Conservation (phyloP, 2,888 invertebrate species). For the Caenorhabditis sp. region DNA sequence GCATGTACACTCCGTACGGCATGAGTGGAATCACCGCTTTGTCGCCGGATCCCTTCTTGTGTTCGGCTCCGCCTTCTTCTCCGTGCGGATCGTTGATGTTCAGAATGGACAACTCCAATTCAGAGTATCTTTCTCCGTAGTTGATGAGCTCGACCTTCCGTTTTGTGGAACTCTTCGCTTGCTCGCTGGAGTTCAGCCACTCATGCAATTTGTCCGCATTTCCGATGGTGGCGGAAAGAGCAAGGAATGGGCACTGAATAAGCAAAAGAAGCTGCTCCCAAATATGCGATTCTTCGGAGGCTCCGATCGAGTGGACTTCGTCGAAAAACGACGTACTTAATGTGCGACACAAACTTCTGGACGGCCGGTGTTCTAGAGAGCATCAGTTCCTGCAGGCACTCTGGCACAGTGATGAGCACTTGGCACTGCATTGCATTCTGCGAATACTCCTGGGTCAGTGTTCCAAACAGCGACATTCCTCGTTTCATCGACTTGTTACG, state of each 20-base stretch:
- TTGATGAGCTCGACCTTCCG: conserved; percentile 69
- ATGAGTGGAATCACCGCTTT: conserved; percentile 64
- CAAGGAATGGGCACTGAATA: conserved; percentile 78
- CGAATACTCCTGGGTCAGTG: conserved; percentile 72
- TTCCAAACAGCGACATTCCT: conserved; percentile 79
- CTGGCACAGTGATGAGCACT: conserved; percentile 77
- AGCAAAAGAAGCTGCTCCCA: conserved; percentile 78
- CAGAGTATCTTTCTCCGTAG: conserved; percentile 77
- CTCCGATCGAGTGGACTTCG: conserved; percentile 78
- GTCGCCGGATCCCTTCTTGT: conserved; percentile 36
- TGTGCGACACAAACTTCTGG: conserved; percentile 74
- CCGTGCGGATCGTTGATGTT: conserved; percentile 64
- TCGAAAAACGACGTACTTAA: conserved; percentile 78
- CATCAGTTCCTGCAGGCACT: conserved; percentile 74
- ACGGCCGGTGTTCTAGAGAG: conserved; percentile 73
- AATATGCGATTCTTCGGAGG: conserved; percentile 73
- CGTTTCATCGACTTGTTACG: conserved; percentile 76
- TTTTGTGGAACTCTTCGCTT: conserved; percentile 67
- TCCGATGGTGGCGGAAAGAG: conserved; percentile 77
- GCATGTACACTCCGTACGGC: conserved; percentile 77
- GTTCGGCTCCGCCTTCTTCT: conserved; percentile 32
- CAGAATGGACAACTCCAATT: conserved; percentile 76
- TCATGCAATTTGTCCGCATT: conserved; percentile 73
- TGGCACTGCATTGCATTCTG: conserved; percentile 74
- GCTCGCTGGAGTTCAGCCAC: conserved; percentile 74